Evolutionary conservation across 2,113 vertebrate species (phyloP).

Genomic region (Seriola quinqueradiata): DNA sequence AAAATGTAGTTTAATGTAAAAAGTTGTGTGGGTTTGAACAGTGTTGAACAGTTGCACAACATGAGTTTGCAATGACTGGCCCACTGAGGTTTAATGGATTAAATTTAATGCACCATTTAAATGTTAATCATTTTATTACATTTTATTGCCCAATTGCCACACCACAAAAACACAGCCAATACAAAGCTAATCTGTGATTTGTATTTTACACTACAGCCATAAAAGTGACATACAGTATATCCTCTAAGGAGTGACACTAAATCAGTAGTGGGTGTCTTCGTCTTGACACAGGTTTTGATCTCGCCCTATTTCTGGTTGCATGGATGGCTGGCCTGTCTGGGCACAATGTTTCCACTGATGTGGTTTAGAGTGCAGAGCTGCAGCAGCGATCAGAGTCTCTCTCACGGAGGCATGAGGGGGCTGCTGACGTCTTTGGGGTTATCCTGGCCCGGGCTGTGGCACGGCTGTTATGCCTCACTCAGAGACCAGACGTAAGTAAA

Average conservation of each 20-base stretch:
- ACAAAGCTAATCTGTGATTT: not conserved
- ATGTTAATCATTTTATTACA: not conserved
- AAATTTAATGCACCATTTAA: not conserved
- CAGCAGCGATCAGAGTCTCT: slow-evolving; percentile 56
- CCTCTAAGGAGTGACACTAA: slow-evolving; percentile 13
- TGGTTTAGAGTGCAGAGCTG: slow-evolving; percentile 64
- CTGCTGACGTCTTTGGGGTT: slow-evolving; percentile 81
- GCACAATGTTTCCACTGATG: slow-evolving; percentile 77
- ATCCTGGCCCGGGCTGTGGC: slow-evolving; percentile 74
- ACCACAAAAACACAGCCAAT: not conserved
- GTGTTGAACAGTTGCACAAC: not conserved
- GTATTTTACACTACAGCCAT: not conserved
- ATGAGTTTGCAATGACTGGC: not conserved
- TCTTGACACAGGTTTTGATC: slow-evolving; percentile 59
- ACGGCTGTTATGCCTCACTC: slow-evolving; percentile 76
- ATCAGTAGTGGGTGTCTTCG: slow-evolving; percentile 31
- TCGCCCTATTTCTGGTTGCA: slow-evolving; percentile 63
- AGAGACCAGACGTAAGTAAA: slow-evolving; percentile 69
- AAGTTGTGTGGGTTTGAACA: not conserved
- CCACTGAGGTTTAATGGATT: not conserved
- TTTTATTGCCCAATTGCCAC: not conserved
- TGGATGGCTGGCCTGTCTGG: slow-evolving; percentile 60
- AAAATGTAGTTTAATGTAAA: not conserved
- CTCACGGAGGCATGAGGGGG: slow-evolving; percentile 66
- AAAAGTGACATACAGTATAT: slow-evolving; percentile 14